phyloP scores from a whole-genome alignment of 1,140 invertebrate genomes.

The Macrostomum lignano region DNA sequence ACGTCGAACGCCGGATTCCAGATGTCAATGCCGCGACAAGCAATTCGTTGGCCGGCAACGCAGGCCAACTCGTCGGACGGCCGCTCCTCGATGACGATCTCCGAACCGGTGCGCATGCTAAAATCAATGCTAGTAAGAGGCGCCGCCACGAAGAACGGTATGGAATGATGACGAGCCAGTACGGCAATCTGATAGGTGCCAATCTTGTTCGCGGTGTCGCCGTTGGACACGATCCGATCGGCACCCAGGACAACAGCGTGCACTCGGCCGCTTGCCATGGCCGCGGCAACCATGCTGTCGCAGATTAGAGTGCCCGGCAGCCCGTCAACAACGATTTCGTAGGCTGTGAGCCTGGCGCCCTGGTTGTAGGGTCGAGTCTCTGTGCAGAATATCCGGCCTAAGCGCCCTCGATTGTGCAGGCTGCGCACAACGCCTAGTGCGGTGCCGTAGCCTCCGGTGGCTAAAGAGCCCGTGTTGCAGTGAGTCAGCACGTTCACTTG shows the following conservation, averaged over 20 bases:
- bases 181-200: slow-evolving; percentile 83
- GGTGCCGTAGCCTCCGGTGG: no score
- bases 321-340: slow-evolving; percentile 66
- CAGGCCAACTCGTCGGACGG: slow-evolving; percentile 60
- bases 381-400: no score
- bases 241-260: slow-evolving; percentile 30
- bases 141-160: slow-evolving; percentile 82
- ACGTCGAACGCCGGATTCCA: slow-evolving; percentile 99
- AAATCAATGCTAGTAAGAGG: slow-evolving; percentile 70
- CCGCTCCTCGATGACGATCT: slow-evolving; percentile 73
- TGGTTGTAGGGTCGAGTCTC: slow-evolving; percentile 95
- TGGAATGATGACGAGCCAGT: slow-evolving; percentile 53
- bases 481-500: no score
- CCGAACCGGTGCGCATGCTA: slow-evolving; percentile 42
- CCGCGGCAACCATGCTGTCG: slow-evolving; percentile 66
- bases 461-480: no score
- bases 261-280: slow-evolving; percentile 41
- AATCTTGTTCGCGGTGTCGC: slow-evolving; percentile 96
- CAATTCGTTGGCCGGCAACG: slow-evolving; percentile 48
- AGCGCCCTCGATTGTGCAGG: no score
- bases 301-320: slow-evolving; percentile 71
- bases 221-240: slow-evolving; percentile 50
- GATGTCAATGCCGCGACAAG: slow-evolving; percentile 47
- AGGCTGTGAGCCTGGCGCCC: slow-evolving; percentile 62
- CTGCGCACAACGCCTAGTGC: no score